Conservation (phyloP, 2,888 invertebrate genomes). For the Agrochola lychnidis region DNA sequence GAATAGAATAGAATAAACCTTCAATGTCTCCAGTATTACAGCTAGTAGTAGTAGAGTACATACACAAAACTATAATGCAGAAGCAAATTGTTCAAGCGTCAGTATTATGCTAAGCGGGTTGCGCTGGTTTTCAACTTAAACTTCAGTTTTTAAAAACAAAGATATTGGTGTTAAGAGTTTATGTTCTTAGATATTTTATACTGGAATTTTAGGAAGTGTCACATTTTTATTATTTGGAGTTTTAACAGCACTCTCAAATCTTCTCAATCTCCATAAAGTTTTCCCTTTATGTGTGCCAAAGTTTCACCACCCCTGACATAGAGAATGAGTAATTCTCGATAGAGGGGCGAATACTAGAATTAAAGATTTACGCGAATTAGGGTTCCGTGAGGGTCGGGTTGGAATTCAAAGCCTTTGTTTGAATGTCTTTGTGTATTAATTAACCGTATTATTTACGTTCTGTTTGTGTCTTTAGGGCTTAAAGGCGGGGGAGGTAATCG, state of each 20-base stretch:
- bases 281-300: background rate
- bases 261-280: background rate
- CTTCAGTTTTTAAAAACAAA: background rate
- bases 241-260: background rate
- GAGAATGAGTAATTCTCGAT: constrained; percentile 62
- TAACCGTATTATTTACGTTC: constrained; percentile 61
- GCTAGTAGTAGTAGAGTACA: no score
- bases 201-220: background rate
- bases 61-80: background rate
- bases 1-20: no score
- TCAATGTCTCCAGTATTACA: no score
- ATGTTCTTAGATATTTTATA: background rate
- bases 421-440: constrained; percentile 63
- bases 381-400: constrained; percentile 57
- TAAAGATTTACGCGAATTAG: constrained; percentile 70
- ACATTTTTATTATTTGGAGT: background rate
- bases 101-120: background rate
- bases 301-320: constrained; percentile 32
- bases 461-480: constrained; percentile 47
- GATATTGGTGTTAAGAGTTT: no score
- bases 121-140: background rate
- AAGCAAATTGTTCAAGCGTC: background rate
- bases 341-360: constrained; percentile 59
- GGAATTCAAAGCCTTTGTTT: constrained; percentile 57
- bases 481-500: constrained; percentile 10